phyloP scores from a whole-genome alignment of 2,888 invertebrate species.

The Aphidoletes aphidimyza region DNA sequence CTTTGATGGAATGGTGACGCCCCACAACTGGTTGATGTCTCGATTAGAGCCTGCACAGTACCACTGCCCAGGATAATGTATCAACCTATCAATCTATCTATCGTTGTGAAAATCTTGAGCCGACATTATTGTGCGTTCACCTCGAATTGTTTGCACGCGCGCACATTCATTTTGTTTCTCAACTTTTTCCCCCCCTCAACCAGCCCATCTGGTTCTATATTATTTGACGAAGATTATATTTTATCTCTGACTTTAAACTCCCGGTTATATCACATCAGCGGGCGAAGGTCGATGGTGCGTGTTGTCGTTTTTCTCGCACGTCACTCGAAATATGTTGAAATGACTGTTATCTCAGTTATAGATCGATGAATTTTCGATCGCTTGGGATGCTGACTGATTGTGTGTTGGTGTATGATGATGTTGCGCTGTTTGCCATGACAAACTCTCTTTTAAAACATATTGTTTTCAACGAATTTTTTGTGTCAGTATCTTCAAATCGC shows the following conservation, averaged over 20 bases:
- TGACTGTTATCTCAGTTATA: constrained; percentile 17
- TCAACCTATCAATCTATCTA: background rate
- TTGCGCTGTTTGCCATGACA: background rate
- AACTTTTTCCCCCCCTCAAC: too few species aligned
- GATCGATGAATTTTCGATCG: constrained; percentile 31
- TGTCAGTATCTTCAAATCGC: too few species aligned
- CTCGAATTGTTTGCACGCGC: background rate
- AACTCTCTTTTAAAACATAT: background rate
- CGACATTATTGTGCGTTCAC: background rate
- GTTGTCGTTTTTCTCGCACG: background rate
- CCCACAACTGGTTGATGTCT: background rate
- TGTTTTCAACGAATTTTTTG: too few species aligned
- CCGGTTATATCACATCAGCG: too few species aligned
- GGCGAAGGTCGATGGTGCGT: background rate
- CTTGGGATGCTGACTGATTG: background rate
- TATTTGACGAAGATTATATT: too few species aligned
- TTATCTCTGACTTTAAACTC: too few species aligned
- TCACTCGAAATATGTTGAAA: background rate
- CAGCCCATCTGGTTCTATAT: too few species aligned
- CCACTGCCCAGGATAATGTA: background rate
- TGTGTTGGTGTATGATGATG: background rate
- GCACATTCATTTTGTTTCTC: background rate
- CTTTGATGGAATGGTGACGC: background rate
- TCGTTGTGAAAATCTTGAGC: background rate
- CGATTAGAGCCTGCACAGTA: too few species aligned